Base-by-base conservation (phyloP, 2,888 invertebrate genomes). In the Eubasilissa splendida region DNA sequence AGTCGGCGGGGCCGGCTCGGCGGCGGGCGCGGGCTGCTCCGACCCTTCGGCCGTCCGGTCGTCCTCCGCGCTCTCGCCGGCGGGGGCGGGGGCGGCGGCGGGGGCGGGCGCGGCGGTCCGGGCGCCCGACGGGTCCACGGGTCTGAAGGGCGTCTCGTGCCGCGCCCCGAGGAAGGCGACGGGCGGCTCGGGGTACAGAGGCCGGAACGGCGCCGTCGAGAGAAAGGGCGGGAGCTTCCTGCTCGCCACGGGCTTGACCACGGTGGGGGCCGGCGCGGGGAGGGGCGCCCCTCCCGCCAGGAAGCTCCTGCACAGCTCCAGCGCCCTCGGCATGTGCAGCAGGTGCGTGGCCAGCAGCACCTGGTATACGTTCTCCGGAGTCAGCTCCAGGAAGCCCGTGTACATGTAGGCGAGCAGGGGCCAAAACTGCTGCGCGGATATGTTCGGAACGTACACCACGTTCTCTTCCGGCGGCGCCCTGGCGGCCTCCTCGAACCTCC, bases 351-450 rank as follows among this genome's bases (percentile, higher is more conserved):
- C 94, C 82, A 94, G 87, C 10, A 95, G 87, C 65, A 94, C 93
- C 84, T 92, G 93, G 88, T 94, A 94, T 84, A 95, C 94, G 87
- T 95, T 95, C 80, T 93, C 92, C 83, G 92, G 88, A 84, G 92
- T 94, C 50, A 95, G 88, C 85, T 94, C 94, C 85, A 95, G 87
- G 84, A 92, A 93, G 33, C 95, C 95, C 7, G 94, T 94, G 87
- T 95, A 94, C 94, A 95, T 94, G 88, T 94, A 95, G 33, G 93
- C 93, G 56, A 95, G 87, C 5, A 95, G 87, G 0, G 93, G 93
- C 0, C 93, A 93, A 86, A 95, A 95, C 82, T 92, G 91, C 85
- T 92, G 91, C 1, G 92, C 88, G 81, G 91, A 91, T 4, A 92
- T 89, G 86, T 92, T 92, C 79, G 91, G 90, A 65, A 92, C 88